A percentile compares a stretch with the other conserved stretches of the same genome.
Conservation (phyloP, 2,113 vertebrate genomes). For the Caranx melampygus region DNA sequence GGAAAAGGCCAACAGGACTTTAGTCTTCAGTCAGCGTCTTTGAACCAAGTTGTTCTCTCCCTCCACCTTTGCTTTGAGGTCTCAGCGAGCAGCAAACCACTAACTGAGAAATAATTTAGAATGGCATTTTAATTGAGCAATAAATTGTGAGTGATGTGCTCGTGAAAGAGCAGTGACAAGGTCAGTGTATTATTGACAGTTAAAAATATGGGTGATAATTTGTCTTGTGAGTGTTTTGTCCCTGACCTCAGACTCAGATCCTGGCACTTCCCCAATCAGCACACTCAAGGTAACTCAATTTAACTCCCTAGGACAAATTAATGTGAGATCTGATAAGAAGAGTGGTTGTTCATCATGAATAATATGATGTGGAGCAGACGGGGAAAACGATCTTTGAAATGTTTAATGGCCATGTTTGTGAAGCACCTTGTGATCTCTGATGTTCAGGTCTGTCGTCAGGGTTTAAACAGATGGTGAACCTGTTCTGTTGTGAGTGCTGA, state of each 20-base stretch:
- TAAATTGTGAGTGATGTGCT: constrained; percentile 66
- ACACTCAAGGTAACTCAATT: constrained; percentile 11
- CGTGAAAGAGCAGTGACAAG: constrained; percentile 49
- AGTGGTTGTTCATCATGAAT: constrained; percentile 2
- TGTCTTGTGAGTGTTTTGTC: constrained; percentile 43
- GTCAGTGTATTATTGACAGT: constrained; percentile 61
- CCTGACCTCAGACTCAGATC: constrained; percentile 47
- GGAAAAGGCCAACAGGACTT: background rate
- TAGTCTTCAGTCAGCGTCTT: background rate
- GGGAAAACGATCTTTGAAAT: background rate
- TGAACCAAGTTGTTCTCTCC: constrained; percentile 4
- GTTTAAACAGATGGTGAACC: background rate
- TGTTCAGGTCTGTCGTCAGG: background rate
- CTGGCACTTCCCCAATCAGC: constrained; percentile 26
- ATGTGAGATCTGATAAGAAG: constrained; percentile 20
- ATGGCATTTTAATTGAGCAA: constrained; percentile 64
- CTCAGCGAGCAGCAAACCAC: constrained; percentile 13
- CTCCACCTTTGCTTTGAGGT: constrained; percentile 1
- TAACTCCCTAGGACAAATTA: constrained; percentile 21
- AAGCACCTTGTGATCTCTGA: background rate
- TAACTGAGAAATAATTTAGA: constrained; percentile 55
- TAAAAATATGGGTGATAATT: constrained; percentile 58
- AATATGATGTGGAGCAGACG: constrained; percentile 8
- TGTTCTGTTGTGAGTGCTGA: background rate
- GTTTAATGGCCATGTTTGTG: constrained; percentile 25